phyloP scores from a whole-genome alignment of 2,113 vertebrate genomes.

The Tragelaphus imberbis region DNA sequence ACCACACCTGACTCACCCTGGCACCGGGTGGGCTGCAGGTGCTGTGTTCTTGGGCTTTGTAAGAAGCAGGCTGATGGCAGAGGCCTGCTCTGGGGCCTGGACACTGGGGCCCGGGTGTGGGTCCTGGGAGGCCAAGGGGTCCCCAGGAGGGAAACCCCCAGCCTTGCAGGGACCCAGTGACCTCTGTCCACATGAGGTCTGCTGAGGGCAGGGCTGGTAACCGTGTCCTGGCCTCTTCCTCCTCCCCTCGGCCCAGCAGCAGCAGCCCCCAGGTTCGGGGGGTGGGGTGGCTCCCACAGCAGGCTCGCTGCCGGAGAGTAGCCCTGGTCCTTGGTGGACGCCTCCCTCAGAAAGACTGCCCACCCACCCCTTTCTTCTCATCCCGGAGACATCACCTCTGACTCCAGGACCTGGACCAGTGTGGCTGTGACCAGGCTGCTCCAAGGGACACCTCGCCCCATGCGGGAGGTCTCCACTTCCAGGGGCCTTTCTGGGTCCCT shows the following conservation, averaged over 20 bases:
- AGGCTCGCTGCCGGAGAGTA: neutral
- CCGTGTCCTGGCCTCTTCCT: neutral
- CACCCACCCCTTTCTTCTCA: neutral
- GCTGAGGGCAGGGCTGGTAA: neutral
- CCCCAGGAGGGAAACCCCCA: neutral
- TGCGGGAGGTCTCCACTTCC: too few species aligned
- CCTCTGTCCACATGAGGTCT: neutral
- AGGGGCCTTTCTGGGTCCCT: neutral
- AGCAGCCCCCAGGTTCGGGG: neutral
- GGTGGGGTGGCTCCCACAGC: too few species aligned
- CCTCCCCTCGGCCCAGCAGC: neutral
- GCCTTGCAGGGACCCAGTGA: neutral
- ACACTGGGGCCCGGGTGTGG: neutral
- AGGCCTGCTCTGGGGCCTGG: neutral
- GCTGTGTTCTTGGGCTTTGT: neutral
- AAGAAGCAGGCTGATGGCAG: neutral
- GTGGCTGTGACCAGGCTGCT: neutral
- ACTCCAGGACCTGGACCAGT: fast-evolving
- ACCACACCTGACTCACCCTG: neutral
- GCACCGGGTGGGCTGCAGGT: neutral
- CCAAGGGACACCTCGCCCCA: neutral
- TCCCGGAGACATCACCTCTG: neutral
- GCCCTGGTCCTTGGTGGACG: fast-evolving
- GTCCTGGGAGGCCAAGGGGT: neutral
- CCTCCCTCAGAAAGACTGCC: neutral